Percentiles rank a stretch among this genome's conserved stretches.
These are phyloP conservation scores for Pantherophis vulpinus DNA, from an alignment of 2,797 vertebrate species.

Conservation along the genomic window DNA sequence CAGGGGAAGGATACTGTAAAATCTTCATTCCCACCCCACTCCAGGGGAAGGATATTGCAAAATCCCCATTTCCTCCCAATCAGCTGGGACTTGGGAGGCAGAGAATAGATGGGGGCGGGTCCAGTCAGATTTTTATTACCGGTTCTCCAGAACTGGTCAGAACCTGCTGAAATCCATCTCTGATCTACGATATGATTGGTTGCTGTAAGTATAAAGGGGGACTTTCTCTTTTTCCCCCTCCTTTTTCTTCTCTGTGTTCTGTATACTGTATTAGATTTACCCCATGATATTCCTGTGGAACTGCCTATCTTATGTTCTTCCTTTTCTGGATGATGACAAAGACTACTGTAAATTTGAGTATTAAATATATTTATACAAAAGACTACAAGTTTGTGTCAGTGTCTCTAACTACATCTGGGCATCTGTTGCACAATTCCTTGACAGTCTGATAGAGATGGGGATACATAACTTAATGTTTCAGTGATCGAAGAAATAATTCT, in stretches of 20 bases:
- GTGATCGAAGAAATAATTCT: neutral
- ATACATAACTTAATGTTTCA: neutral
- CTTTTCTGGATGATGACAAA: neutral
- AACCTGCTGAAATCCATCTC: no score
- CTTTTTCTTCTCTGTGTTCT: neutral
- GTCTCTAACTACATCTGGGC: neutral
- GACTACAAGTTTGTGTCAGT: neutral
- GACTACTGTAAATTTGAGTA: neutral
- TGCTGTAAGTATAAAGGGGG: neutral
- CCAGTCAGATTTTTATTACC: no score
- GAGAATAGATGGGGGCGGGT: no score
- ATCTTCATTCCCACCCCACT: no score
- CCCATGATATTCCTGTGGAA: neutral
- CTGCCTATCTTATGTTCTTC: neutral
- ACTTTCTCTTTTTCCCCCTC: neutral
- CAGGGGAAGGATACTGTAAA: no score
- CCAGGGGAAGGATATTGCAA: no score
- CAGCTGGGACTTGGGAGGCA: no score
- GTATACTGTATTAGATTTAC: neutral
- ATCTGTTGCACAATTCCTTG: neutral
- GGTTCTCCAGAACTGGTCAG: no score
- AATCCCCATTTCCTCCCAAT: no score
- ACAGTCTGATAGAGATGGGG: neutral
- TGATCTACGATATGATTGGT: neutral
- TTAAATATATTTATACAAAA: neutral